These are phyloP conservation scores for Tenodera sinensis DNA, from an alignment of 2,888 invertebrate genomes.

Conservation along the genomic window DNA sequence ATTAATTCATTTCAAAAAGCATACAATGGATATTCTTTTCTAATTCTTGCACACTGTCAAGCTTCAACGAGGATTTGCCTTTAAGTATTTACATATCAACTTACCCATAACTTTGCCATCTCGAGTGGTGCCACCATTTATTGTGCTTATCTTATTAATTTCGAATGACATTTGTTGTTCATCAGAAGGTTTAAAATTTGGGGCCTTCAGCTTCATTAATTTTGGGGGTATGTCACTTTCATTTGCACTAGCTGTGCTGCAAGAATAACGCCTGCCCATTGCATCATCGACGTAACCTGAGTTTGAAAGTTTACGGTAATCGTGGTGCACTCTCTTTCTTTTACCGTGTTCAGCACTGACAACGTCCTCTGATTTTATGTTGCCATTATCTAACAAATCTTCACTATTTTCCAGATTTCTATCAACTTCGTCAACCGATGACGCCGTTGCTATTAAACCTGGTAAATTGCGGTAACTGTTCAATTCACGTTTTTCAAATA, in stretches of 20 bases:
- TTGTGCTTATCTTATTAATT: not conserved
- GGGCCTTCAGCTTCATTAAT: constrained; percentile 9
- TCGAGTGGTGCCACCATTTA: constrained; percentile 11
- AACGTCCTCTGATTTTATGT: constrained; percentile 21
- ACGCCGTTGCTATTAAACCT: constrained; percentile 34
- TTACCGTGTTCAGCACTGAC: constrained; percentile 43
- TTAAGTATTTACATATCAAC: not conserved
- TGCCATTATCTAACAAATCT: constrained; percentile 23
- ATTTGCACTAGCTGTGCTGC: constrained; percentile 29
- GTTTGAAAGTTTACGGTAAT: constrained; percentile 50
- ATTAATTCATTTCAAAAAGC: too few relatives aligned
- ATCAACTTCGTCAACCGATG: constrained; percentile 29
- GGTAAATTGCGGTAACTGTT: constrained; percentile 33
- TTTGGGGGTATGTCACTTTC: constrained; percentile 29
- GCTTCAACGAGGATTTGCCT: not conserved
- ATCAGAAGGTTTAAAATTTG: not conserved
- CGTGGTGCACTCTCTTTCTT: constrained; percentile 49
- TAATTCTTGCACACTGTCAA: too few relatives aligned
- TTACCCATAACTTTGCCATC: constrained; percentile 17
- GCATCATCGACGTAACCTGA: constrained; percentile 41
- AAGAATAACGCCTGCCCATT: constrained; percentile 29
- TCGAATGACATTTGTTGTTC: not conserved
- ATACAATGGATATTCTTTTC: too few relatives aligned
- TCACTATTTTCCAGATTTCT: constrained; percentile 26
- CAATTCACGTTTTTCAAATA: constrained; percentile 31